Evolutionary conservation across 1,140 invertebrate species (phyloP), one percentile per base, ranked within the genome.

Genomic region (Lepidurus apus): DNA sequence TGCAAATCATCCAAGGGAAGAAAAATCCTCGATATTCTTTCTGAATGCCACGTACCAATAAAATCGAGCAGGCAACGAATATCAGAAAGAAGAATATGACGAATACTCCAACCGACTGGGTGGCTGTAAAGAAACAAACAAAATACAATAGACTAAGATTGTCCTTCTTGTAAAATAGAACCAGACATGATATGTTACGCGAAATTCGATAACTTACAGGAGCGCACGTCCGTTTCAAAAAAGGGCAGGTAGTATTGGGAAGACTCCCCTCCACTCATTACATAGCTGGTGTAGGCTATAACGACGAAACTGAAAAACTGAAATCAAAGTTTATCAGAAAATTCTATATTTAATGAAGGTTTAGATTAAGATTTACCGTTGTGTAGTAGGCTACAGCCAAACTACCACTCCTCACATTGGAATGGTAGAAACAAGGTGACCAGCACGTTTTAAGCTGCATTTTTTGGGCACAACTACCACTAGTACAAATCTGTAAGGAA

Each of bases 361-460:
- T 74, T 80, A 11, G 17, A 24, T 34, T 24, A 24, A 65, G 75
- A 84, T 85, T 85, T 85, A 89, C 88, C 24, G 88, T 86, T 26
- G 93, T 93, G 80, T 95, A 95, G 80, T 88, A 90, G 1, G 93
- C 93, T 80, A 94, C 91, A 1, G 90, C 90, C 83, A 89, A 89
- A 82, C 90, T 91, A 7, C 92, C 93, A 77, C 88, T 89, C 83
- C 92, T 92, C 1, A 94, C 87, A 84, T 89, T 89, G 80, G 92
- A 90, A 11, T 92, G 92, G 91, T 93, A 95, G 81, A 95, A 91
- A 82, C 91, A 93, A 74, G 93, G 93, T 3, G 93, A 93, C 93
- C 93, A 95, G 84, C 92, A 95, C 1, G 92, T 91, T 83, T 91
- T 86, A 45, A 95, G 81, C 3, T 92, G 84, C n/a, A 89, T 89